Evolutionary conservation across 2,113 vertebrate species (phyloP), one percentile per base, ranked within the genome.

Genomic region (Sebastes schlegelii): DNA sequence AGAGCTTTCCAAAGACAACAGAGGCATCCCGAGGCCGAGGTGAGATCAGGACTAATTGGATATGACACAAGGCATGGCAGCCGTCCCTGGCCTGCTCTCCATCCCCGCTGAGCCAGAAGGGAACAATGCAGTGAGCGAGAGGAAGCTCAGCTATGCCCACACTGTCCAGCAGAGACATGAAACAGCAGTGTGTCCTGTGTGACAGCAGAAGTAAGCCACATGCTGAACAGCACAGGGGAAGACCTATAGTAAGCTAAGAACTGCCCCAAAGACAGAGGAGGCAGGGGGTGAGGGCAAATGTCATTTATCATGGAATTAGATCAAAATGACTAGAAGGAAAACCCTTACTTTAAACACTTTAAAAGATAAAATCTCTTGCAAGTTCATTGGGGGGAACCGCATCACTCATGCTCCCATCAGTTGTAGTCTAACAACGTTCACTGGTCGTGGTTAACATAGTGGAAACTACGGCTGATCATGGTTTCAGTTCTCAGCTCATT

Each of bases 21-120:
- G 46, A 71, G 60, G 68, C 48, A 23, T 79, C 78, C 76, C 16
- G 75, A 81, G 84, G 69, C 72, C 72, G 63, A 65, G 72, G 65
- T 68, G 54, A 82, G 68, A 66, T 82, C 71, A 67, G 58, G 23
- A 62, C 62, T 84, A 69, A 86, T 86, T 51, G 19, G 11, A 62
- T 60, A 48, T 66, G 80, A 80, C 86, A 77, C 23, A 19, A 71
- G 58, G 76, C 73, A 80, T 75, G 80, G 83, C 83, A 52, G 64
- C 63, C 52, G 48, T 9, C 68, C 43, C 48, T 45, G 78, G 40
- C 45, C 69, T 46, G 52, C 82, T 74, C 74, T 74, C 13, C 42
- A 16, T 72, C 34, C 67, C 79, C 48, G 74, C 71, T 6, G n/a
- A 60, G 79, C 61, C 51, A 40, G 11, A 64, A 61, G 68, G 74